Conservation (phyloP, 2,888 invertebrate species). For the Notodonta dromedarius region DNA sequence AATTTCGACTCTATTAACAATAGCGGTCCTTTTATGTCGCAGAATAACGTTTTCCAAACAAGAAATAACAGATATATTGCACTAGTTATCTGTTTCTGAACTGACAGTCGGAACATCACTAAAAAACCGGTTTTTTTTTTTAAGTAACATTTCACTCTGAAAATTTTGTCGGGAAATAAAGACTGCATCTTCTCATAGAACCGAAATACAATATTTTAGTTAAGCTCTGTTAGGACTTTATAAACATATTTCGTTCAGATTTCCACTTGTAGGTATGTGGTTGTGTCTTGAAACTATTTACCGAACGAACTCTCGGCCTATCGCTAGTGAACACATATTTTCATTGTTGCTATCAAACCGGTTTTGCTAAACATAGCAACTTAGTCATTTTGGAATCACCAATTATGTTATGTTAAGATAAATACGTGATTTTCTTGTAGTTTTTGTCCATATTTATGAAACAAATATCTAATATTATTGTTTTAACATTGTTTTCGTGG, state of each 20-base stretch:
- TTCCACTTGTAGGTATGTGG: too few relatives aligned
- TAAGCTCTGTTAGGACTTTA: too few relatives aligned
- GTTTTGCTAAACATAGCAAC: not conserved
- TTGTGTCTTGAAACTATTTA: not conserved
- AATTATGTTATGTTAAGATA: not conserved
- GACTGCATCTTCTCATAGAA: too few relatives aligned
- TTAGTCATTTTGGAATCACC: not conserved
- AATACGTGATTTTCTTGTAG: conserved; percentile 1
- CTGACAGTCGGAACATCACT: too few relatives aligned
- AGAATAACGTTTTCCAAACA: too few relatives aligned
- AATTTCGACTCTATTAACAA: not conserved
- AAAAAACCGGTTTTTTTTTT: too few relatives aligned
- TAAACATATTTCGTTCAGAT: too few relatives aligned
- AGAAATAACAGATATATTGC: too few relatives aligned
- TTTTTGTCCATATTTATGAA: not conserved
- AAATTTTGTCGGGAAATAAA: too few relatives aligned
- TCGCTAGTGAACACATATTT: too few relatives aligned
- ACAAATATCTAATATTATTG: not conserved
- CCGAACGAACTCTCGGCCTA: not conserved
- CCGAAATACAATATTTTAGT: too few relatives aligned
- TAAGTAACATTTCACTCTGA: not conserved
- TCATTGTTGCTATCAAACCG: conserved; percentile 1
- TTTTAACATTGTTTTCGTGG: not conserved
- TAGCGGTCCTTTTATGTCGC: not conserved
- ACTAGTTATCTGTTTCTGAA: too few relatives aligned